Evolutionary conservation across 2,797 vertebrate species (phyloP), one percentile per base, ranked within the genome.

Genomic region (Aulostomus chinensis): DNA sequence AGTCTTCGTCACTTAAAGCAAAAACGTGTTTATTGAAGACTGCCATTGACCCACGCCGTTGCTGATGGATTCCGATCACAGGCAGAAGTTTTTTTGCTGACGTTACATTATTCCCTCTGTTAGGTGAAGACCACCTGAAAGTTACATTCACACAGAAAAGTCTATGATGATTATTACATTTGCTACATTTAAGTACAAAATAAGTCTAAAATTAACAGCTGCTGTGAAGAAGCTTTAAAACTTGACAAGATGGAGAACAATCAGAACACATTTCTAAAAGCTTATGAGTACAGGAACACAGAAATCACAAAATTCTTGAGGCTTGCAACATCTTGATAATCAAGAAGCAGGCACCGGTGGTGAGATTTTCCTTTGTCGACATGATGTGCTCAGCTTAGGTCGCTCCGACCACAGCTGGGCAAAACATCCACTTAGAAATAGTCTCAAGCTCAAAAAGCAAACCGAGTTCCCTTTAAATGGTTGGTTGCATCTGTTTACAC

Each of bases 401-500:
- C n/a, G n/a, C n/a, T n/a, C n/a, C n/a, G n/a, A n/a, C n/a, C n/a
- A n/a, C n/a, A n/a, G n/a, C n/a, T n/a, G n/a, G n/a, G n/a, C n/a
- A n/a, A n/a, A n/a, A n/a, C n/a, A n/a, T n/a, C n/a, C n/a, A n/a
- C n/a, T n/a, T n/a, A n/a, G n/a, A n/a, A n/a, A n/a, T n/a, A n/a
- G n/a, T n/a, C n/a, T n/a, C n/a, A n/a, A n/a, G 61, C 43, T 48
- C 78, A 84, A 83, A 76, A 73, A 79, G 74, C 82, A 74, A 68
- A 83, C 85, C 81, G 73, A 39, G 84, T 93, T 93, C 90, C 91
- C 92, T 93, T 92, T 90, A 76, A 64, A 76, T 84, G 80, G 86
- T 69, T 66, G 77, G 34, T 76, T 88, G 89, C 50, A 67, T 89
- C 60, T 89, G 78, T 80, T 85, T 56, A 78, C 70, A 67, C 40